Base-by-base conservation (phyloP, 2,888 invertebrate genomes). In the Ennomos fuscantarius region DNA sequence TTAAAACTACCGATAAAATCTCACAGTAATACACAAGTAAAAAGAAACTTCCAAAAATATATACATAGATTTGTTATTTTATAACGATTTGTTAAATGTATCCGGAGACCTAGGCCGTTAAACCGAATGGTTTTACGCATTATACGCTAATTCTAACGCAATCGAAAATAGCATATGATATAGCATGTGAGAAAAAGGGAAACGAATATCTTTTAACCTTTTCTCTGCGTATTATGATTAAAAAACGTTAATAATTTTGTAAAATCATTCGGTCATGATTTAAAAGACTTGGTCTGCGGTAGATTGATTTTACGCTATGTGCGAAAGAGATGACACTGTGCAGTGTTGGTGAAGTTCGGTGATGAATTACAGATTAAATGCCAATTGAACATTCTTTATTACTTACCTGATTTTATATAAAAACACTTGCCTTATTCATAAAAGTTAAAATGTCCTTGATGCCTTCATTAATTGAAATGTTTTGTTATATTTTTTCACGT, bases 21-120 rank as follows among this genome's bases (percentile, higher is more conserved):
- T 66, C 69, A 71, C 68, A 68, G 71, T 62, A 56, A 68, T 58
- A 36, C 53, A 48, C 65, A 68, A 62, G 45, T 70, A 67, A 69
- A 63, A 66, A 65, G 66, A 72, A 72, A 59, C 59, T 68, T 68
- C 65, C 66, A 67, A 71, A 73, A 73, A 72, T 65, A 64, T 24
- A 24, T 24, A 24, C 24, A 24, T 73, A 69, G 60, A 64, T 66
- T 68, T 63, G 68, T 68, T 73, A 63, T 51, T 56, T 60, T 53
- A 53, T 39, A 55, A 60, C 50, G 48, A 62, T 55, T 60, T 62
- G 56, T 60, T 60, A 50, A 59, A 60, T 40, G 50, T 55, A 47
- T 61, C 54, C 55, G 62, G 42, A 56, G 54, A 43, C 51, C 51
- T 60, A 57, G 45, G 54, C 15, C 8, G 34, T 31, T 15, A 32